Base-by-base conservation (phyloP, 2,797 vertebrate genomes). In the Periparus ater region DNA sequence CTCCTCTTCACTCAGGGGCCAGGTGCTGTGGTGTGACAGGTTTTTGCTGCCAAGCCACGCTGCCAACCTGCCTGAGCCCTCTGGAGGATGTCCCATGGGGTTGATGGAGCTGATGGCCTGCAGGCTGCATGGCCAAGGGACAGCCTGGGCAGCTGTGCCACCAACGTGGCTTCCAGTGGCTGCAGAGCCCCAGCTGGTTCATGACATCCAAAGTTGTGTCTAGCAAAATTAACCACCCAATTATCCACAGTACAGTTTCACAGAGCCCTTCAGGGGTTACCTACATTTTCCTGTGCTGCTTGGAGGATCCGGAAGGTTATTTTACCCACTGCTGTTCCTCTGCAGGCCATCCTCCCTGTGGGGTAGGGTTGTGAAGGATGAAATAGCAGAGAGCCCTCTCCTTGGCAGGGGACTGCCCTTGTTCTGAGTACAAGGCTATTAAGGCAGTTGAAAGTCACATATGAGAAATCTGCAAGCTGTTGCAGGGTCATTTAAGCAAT, bases 31-130 rank as follows among this genome's bases (percentile, higher is more conserved):
- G 9, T 65, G 27, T 25, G 53, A 48, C 30, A 80, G 30, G 44
- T 3, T 16, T 32, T 61, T 82, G 44, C 76, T 50, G 51, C 83
- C 50, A 53, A 34, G 22, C 26, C 11, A 0, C 1, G 51, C 18
- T 18, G 44, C 34, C 66, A 65, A 29, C 8, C 32, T 38, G 47
- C 61, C 68, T 16, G 34, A 86, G 48, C 13, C 55, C 50, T 62
- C 65, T 0, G 0, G 16, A 73, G 25, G 51, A 27, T 7, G 0
- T 77, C 51, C 34, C 11, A 0, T 6, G 54, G 50, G 18, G 55
- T 45, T 16, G 1, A 0, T 7, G 80, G 11, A 1, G n/a, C 5
- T 4, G 21, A 4, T 57, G 22, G 54, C 32, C 53, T 27, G 45
- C 27, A 23, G 42, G 44, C 32, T 42, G 47, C 26, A 13, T 1